phyloP scores from a whole-genome alignment of 2,888 invertebrate species.

The Mythimna albipuncta region DNA sequence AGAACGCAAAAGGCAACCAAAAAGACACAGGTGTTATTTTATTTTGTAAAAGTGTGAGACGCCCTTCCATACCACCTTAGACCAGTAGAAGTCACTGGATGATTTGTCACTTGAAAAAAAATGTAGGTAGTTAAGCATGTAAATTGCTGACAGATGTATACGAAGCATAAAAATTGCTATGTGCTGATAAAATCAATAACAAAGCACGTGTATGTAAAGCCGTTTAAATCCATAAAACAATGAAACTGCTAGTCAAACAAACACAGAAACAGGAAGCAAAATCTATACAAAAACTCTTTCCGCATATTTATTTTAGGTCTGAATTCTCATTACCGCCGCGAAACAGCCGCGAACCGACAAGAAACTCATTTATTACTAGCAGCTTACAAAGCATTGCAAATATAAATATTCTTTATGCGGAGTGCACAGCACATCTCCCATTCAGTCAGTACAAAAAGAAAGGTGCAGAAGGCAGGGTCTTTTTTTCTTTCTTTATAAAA shows the following conservation, averaged over 20 bases:
- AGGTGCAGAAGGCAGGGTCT: background rate
- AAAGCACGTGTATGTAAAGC: background rate
- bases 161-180: background rate
- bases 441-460: background rate
- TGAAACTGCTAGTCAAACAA: background rate
- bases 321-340: constrained; percentile 33
- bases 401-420: constrained; percentile 45
- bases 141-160: background rate
- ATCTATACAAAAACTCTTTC: constrained; percentile 5
- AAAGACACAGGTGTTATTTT: too few relatives aligned
- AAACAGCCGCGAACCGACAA: constrained; percentile 21
- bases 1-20: too few relatives aligned
- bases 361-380: constrained; percentile 39
- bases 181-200: too few relatives aligned
- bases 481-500: too few relatives aligned
- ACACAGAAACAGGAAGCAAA: background rate
- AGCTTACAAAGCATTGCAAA: constrained; percentile 40
- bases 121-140: too few relatives aligned
- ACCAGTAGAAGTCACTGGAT: too few relatives aligned
- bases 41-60: too few relatives aligned
- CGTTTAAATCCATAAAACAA: background rate
- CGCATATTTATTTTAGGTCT: constrained; percentile 10
- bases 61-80: too few relatives aligned
- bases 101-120: too few relatives aligned
- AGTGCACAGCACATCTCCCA: constrained; percentile 27